These are phyloP conservation scores for Macrobrachium nipponense DNA, from an alignment of 1,140 invertebrate genomes.

Conservation along the genomic window DNA sequence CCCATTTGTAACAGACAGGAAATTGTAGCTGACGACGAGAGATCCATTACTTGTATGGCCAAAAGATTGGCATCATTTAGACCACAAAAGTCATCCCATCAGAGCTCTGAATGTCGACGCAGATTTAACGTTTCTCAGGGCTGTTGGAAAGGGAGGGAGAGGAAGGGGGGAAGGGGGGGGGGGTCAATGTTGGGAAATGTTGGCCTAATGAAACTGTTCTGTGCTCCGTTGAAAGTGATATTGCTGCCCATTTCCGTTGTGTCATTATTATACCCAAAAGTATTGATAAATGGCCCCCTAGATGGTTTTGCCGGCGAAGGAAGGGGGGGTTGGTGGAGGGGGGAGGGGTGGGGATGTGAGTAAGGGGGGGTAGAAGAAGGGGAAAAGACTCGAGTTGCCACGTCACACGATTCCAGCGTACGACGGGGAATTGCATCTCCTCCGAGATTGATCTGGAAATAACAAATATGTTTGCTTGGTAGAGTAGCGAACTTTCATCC, in stretches of 20 bases:
- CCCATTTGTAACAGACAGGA: background rate
- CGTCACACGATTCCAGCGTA: too few relatives aligned
- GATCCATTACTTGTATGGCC: constrained; percentile 36
- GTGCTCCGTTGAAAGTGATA: constrained; percentile 40
- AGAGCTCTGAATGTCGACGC: constrained; percentile 25
- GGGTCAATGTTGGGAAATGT: background rate
- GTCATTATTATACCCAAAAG: constrained; percentile 59
- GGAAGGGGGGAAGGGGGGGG: background rate
- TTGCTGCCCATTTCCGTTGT: constrained; percentile 55
- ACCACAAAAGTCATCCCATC: constrained; percentile 45
- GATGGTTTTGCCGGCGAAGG: constrained; percentile 29
- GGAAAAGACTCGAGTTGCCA: background rate
- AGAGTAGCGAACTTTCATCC: too few relatives aligned
- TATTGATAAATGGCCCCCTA: constrained; percentile 56
- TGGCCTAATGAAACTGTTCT: constrained; percentile 38
- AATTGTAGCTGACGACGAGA: constrained; percentile 26
- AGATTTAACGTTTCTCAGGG: background rate
- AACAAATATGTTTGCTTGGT: too few relatives aligned
- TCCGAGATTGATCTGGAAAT: too few relatives aligned
- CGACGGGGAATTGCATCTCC: too few relatives aligned
- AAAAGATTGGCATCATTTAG: constrained; percentile 40
- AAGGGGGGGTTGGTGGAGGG: background rate
- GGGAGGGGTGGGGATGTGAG: background rate
- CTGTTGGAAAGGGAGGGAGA: background rate
- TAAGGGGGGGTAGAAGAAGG: too few relatives aligned